Percentiles rank a stretch among this genome's conserved stretches.
phyloP scores from a whole-genome alignment of 2,113 vertebrate genomes.

The Salvelinus sp. region DNA sequence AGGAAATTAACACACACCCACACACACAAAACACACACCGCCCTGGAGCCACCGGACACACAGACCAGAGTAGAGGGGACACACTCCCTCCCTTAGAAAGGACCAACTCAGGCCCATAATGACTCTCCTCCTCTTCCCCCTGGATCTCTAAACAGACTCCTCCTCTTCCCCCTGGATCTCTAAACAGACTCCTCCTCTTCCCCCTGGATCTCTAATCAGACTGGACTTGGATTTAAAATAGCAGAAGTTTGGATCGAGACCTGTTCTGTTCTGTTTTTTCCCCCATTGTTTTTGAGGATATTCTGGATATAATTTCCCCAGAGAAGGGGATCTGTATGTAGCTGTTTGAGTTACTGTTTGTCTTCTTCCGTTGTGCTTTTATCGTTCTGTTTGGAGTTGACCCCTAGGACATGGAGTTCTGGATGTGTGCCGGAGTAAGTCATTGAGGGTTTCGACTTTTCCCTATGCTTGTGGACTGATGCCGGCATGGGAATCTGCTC shows the following conservation, averaged over 20 bases:
- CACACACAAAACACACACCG: conserved; percentile 21
- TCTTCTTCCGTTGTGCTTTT: background rate
- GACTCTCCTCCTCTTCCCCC: conserved; percentile 27
- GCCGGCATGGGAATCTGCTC: too few species aligned
- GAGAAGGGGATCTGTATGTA: conserved; percentile 27
- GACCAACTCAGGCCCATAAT: conserved; percentile 30
- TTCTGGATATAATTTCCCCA: conserved; percentile 51
- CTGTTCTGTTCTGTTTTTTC: background rate
- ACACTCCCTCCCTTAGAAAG: conserved; percentile 43
- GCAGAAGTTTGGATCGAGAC: conserved; percentile 20
- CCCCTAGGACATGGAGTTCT: conserved; percentile 3
- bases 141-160: conserved; percentile 1
- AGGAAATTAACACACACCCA: conserved; percentile 65
- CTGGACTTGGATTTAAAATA: background rate
- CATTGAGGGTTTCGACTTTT: background rate
- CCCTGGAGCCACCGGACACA: conserved; percentile 43
- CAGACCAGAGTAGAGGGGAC: conserved; percentile 41
- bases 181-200: conserved; percentile 25
- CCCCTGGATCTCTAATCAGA: background rate
- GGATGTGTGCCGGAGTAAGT: background rate
- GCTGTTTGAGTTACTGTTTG: conserved; percentile 40
- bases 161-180: conserved; percentile 19
- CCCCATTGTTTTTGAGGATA: background rate
- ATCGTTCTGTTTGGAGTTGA: conserved; percentile 11
- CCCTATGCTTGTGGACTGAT: too few species aligned